phyloP scores from a whole-genome alignment of 2,888 invertebrate genomes.

The Meghimatium bilineatum region DNA sequence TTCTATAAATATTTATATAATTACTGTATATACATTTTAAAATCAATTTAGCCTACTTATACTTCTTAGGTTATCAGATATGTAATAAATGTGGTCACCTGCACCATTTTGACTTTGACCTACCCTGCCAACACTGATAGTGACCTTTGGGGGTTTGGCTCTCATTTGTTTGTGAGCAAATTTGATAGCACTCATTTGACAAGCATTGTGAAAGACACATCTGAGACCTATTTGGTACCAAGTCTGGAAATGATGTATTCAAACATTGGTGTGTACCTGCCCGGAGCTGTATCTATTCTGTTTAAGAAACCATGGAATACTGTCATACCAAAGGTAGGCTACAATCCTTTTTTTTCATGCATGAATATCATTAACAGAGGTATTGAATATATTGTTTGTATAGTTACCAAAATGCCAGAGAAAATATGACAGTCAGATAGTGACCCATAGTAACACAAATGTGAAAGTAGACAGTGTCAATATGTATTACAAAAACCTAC shows the following conservation, averaged over 20 bases:
- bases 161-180: constrained; percentile 56
- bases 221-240: background rate
- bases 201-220: background rate
- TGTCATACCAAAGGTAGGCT: constrained; percentile 59
- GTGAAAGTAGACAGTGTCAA: too few species aligned
- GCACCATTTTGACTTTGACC: constrained; percentile 25
- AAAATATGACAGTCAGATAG: too few species aligned
- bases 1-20: background rate
- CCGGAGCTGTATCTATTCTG: constrained; percentile 39
- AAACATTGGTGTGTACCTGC: constrained; percentile 52
- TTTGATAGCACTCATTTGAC: constrained; percentile 50
- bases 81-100: constrained; percentile 32
- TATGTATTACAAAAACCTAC: too few species aligned
- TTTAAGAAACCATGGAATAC: constrained; percentile 62
- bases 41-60: too few species aligned
- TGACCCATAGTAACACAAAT: too few species aligned
- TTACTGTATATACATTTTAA: too few species aligned
- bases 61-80: constrained; percentile 30
- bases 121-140: constrained; percentile 29
- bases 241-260: constrained; percentile 44
- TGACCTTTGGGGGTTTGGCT: constrained; percentile 55
- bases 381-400: too few species aligned
- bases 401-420: too few species aligned
- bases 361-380: too few species aligned
- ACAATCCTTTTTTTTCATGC: background rate